phyloP scores from a whole-genome alignment of 2,797 vertebrate genomes.

The Megaceryle alcyon region DNA sequence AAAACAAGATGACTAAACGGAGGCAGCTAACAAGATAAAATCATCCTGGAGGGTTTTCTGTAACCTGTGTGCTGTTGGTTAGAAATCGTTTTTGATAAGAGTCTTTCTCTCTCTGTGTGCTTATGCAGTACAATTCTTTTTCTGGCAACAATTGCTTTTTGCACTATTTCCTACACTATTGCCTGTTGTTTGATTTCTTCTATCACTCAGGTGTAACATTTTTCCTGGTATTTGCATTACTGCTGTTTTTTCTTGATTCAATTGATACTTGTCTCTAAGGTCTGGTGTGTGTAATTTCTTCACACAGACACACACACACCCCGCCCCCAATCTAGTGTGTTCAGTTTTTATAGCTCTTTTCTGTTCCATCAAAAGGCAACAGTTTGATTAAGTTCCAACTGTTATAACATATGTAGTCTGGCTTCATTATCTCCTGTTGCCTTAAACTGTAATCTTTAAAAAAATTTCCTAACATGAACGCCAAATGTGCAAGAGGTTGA shows the following conservation, averaged over 20 bases:
- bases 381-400: conserved; percentile 54
- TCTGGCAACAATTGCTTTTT: not conserved
- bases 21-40: not conserved
- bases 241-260: not conserved
- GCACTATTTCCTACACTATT: not conserved
- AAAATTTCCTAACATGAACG: not conserved
- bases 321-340: not conserved
- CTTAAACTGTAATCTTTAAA: conserved; percentile 23
- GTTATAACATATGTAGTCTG: conserved; percentile 63
- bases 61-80: not conserved
- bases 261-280: not conserved
- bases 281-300: not conserved
- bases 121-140: not conserved
- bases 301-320: too few relatives aligned
- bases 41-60: not conserved
- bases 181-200: not conserved
- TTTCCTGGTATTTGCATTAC: not conserved
- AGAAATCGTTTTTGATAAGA: not conserved
- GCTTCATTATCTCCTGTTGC: conserved; percentile 44
- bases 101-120: not conserved
- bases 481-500: not conserved
- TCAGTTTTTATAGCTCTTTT: conserved; percentile 13
- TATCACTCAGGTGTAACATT: not conserved
- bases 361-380: conserved; percentile 26
- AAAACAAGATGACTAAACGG: not conserved